Evolutionary conservation across 2,113 vertebrate species (phyloP).

Genomic region (Arenaria interpres): DNA sequence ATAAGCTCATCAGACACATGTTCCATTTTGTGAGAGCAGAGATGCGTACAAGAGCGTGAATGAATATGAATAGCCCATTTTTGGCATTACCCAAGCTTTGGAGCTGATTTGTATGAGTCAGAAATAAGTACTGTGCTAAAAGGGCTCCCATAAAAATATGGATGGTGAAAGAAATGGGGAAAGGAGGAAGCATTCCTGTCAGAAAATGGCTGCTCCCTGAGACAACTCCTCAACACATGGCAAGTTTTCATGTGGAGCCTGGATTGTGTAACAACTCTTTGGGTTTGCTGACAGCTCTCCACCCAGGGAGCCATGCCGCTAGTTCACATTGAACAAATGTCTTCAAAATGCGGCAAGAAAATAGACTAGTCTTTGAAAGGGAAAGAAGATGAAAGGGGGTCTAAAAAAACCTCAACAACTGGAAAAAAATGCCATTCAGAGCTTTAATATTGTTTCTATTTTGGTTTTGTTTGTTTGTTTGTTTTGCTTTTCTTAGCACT

Average conservation of each 20-base stretch:
- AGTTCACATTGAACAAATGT: neutral
- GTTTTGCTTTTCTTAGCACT: neutral
- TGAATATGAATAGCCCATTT: slow-evolving; percentile 62
- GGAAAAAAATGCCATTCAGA: neutral
- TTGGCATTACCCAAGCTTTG: slow-evolving; percentile 48
- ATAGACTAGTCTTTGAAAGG: neutral
- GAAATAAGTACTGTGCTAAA: slow-evolving; percentile 50
- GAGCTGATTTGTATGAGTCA: slow-evolving; percentile 59
- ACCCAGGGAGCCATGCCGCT: neutral
- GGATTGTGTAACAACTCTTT: neutral
- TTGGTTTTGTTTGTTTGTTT: neutral
- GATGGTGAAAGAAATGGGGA: neutral
- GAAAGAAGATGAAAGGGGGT: neutral
- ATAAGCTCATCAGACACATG: slow-evolving; percentile 58
- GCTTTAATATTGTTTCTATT: slow-evolving; percentile 15
- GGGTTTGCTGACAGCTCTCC: neutral
- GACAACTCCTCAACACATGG: neutral
- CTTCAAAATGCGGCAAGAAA: slow-evolving; percentile 14
- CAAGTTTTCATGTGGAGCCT: neutral
- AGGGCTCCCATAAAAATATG: neutral
- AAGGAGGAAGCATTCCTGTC: neutral
- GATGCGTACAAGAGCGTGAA: slow-evolving; percentile 32
- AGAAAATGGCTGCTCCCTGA: neutral
- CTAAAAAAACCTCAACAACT: neutral
- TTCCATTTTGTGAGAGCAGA: slow-evolving; percentile 49